Percentiles rank a stretch among this genome's conserved stretches.
These are phyloP conservation scores for Autographa pulchrina DNA, from an alignment of 2,888 invertebrate genomes.

Conservation along the genomic window DNA sequence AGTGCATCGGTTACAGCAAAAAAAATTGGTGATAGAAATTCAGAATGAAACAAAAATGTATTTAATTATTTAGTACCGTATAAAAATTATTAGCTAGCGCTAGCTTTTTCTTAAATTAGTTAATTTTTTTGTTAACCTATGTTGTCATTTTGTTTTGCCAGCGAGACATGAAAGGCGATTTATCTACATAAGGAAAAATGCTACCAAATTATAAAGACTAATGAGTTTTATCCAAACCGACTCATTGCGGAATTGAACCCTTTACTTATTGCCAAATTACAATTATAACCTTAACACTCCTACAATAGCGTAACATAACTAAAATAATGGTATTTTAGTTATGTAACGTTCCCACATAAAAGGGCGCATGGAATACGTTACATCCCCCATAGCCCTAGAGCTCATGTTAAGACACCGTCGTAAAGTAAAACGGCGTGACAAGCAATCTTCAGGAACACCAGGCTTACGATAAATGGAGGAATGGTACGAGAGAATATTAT, in stretches of 20 bases:
- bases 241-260: background rate
- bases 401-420: conserved; percentile 53
- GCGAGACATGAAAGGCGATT: too few relatives aligned
- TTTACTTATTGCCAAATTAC: background rate
- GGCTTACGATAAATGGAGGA: conserved; percentile 31
- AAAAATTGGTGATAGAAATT: too few relatives aligned
- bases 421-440: conserved; percentile 60
- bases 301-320: conserved; percentile 16
- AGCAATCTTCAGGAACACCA: conserved; percentile 55
- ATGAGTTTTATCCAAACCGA: too few relatives aligned
- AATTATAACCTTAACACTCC: background rate
- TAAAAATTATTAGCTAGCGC: too few relatives aligned
- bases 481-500: background rate
- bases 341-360: conserved; percentile 43
- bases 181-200: too few relatives aligned
- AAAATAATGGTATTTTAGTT: conserved; percentile 20
- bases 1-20: too few relatives aligned
- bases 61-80: too few relatives aligned
- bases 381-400: conserved; percentile 39
- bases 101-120: too few relatives aligned
- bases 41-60: too few relatives aligned
- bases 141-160: too few relatives aligned
- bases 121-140: too few relatives aligned
- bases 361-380: conserved; percentile 32
- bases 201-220: too few relatives aligned